A percentile compares a stretch with the other conserved stretches of the same genome.
phyloP scores from a whole-genome alignment of 2,888 invertebrate species.

The Drosophila demipolita region DNA sequence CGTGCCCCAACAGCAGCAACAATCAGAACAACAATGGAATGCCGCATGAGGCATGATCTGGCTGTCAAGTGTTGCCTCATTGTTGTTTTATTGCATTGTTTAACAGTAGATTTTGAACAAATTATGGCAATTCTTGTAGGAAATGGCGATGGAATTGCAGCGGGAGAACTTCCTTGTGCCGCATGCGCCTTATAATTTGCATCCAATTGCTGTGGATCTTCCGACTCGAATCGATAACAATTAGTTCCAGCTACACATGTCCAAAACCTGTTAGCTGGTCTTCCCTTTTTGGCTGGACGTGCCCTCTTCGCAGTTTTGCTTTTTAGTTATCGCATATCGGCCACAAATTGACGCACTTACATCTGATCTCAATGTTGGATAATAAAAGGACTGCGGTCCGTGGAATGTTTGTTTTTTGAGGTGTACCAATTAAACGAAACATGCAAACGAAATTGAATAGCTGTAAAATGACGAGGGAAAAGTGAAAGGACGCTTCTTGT shows the following conservation, averaged over 20 bases:
- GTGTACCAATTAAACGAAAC: slow-evolving; percentile 14
- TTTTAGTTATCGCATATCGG: slow-evolving; percentile 67
- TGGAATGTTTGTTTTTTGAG: slow-evolving; percentile 38
- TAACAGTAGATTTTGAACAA: slow-evolving; percentile 59
- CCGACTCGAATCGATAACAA: slow-evolving; percentile 45
- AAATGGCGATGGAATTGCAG: slow-evolving; percentile 29
- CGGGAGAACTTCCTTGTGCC: slow-evolving; percentile 61
- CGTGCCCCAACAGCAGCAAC: slow-evolving; percentile 54
- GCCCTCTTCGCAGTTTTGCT: slow-evolving; percentile 61
- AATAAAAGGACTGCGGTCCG: slow-evolving; percentile 38
- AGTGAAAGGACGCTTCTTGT: slow-evolving; percentile 38
- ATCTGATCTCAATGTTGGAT: slow-evolving; percentile 60
- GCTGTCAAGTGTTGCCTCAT: slow-evolving; percentile 34
- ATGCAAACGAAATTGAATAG: slow-evolving; percentile 36
- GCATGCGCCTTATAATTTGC: slow-evolving; percentile 43
- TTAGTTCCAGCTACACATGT: slow-evolving; percentile 45
- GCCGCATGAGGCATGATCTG: slow-evolving; percentile 37
- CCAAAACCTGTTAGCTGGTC: slow-evolving; percentile 44
- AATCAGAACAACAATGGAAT: slow-evolving; percentile 22
- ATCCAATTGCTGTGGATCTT: slow-evolving; percentile 33
- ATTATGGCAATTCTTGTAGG: slow-evolving; percentile 55
- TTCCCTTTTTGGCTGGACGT: slow-evolving; percentile 39
- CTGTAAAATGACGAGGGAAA: slow-evolving; percentile 45
- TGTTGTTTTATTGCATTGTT: slow-evolving; percentile 43
- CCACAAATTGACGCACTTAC: slow-evolving; percentile 74